Base-by-base conservation (phyloP, 2,113 vertebrate genomes). In the Ptilorrhoa leucosticta region DNA sequence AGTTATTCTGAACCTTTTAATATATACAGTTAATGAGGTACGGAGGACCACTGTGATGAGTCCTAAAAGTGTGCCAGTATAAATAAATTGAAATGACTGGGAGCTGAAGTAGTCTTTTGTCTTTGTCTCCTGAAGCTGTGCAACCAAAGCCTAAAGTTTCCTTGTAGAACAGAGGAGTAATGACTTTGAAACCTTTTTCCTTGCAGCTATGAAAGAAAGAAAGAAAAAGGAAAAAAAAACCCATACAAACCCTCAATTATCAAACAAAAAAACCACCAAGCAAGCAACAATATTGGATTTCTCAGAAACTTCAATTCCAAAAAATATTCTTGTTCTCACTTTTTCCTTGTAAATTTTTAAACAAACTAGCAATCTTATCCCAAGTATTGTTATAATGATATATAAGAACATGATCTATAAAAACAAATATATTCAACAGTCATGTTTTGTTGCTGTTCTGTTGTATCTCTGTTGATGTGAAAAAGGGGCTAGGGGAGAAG, bases 301-400 rank as follows among this genome's bases (percentile, higher is more conserved):
- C 30, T 42, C n/a, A 84, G 53, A 76, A 93, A 60, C 1, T 2
- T 64, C 23, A 60, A 2, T 80, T 95, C 27, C 23, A 35, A 83
- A 81, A 91, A 83, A 48, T 80, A 31, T 61, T 71, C 72, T 93
- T 84, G 12, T 91, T 80, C 45, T 91, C 86, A 72, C 33, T 78
- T 93, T 97, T 96, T 80, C 48, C 53, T 66, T 79, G 44, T 80
- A 63, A 92, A 79, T 95, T 97, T 86, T 94, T 79, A 94, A 96
- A 90, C 82, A 95, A 93, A 8, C 48, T 94, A 48, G 88, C 31
- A 82, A 76, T 53, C 39, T 96, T 89, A 75, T 92, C 50, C 40
- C 76, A 95, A 81, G 57, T 96, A 91, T 61, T 97, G 60, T 53
- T 96, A 40, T 53, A 75, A 58, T 68, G 40, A n/a, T 82, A 18